phyloP scores from a whole-genome alignment of 1,140 invertebrate species.

The Phymastichus coffea region DNA sequence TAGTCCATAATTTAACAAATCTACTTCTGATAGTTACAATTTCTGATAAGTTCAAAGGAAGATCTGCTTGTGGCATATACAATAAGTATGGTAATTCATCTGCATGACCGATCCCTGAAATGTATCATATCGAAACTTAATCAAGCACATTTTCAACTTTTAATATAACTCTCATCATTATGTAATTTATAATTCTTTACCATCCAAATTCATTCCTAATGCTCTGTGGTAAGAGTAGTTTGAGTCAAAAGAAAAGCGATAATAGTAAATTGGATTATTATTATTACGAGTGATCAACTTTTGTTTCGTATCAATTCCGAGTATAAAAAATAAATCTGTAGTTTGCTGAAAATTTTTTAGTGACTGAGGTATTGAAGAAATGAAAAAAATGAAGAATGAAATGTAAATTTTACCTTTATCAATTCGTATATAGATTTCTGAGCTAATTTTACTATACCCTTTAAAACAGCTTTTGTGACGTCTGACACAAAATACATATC shows the following conservation, averaged over 20 bases:
- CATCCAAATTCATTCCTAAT: not conserved
- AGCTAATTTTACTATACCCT: not conserved
- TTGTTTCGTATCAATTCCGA: not conserved
- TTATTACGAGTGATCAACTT: not conserved
- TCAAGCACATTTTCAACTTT: not conserved
- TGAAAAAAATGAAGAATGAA: constrained; percentile 27
- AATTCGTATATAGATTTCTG: not conserved
- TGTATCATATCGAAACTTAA: not conserved
- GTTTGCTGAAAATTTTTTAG: not conserved
- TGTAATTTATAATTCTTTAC: not conserved
- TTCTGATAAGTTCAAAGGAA: not conserved
- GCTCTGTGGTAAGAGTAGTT: not conserved
- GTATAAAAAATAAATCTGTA: not conserved
- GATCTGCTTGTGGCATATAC: not conserved
- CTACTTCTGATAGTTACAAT: not conserved
- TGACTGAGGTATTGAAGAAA: not conserved
- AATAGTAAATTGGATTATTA: not conserved
- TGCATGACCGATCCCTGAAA: not conserved
- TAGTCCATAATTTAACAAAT: not conserved
- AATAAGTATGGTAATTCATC: not conserved
- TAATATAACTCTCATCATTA: not conserved
- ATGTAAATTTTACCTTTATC: not conserved
- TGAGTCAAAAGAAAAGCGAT: not conserved
- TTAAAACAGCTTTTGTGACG: not conserved
- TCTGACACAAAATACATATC: too few species aligned